Base-by-base conservation (phyloP, 2,113 vertebrate species). In the Semnornis frantzii region DNA sequence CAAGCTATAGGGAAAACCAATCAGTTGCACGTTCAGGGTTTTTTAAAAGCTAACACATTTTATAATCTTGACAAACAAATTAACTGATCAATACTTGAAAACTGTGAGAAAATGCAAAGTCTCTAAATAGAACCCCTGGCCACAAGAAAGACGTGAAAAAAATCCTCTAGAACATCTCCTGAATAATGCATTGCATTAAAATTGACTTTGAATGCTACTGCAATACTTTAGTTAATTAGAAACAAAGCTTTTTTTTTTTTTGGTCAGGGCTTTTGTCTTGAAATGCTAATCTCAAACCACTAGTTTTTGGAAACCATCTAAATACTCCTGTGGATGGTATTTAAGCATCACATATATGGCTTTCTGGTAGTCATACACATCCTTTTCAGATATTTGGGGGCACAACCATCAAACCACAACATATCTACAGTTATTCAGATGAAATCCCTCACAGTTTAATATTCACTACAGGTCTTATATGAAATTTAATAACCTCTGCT, bases 1-100 rank as follows among this genome's bases (percentile, higher is more conserved):
- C 18, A 23, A 27, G 18, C 24, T 72, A 66, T 2, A 80, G 9
- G 46, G 33, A 82, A 89, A 93, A 74, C 3, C 52, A 80, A 79
- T 63, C 46, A 63, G 7, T 7, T 50, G 10, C 44, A 52, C 44
- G n/a, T 4, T 34, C 44, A 33, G 21, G 8, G 31, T 16, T 44
- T 44, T 79, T 73, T 69, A 16, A 13, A 89, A 90, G 24, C 54
- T 70, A 94, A 71, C 33, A 68, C 25, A 95, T 64, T 83, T 96
- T 78, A 85, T 80, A 89, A 93, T 44, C 79, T 58, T 89, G 87
- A 91, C 73, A 91, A 91, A 74, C 34, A 77, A 89, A 93, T 85
- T 87, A 92, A 85, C 72, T 69, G 72, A 90, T 94, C 89, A 73
- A 89, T 94, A 95, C 62, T 48, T 65, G 52, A 37, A 85, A 31